Evolutionary conservation across 2,113 vertebrate species (phyloP).

Genomic region (Sapayoa aenigma): DNA sequence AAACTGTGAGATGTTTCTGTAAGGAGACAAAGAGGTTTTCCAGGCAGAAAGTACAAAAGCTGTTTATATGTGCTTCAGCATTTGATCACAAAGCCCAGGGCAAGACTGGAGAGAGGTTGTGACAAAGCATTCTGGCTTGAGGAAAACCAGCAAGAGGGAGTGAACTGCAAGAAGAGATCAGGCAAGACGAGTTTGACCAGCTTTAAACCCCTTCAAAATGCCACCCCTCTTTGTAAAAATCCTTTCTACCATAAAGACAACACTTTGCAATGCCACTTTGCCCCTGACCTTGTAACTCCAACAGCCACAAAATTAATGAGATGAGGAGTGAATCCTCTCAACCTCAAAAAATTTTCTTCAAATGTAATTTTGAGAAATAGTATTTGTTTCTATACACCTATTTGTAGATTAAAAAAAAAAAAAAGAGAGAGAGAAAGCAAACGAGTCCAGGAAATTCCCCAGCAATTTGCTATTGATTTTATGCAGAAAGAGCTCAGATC

Average conservation of each 20-base stretch:
- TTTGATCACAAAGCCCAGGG: slow-evolving; percentile 42
- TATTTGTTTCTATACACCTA: not conserved
- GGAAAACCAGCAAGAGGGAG: slow-evolving; percentile 12
- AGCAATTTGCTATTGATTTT: not conserved
- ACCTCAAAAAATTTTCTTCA: not conserved
- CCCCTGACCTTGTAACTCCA: not conserved
- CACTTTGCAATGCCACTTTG: not conserved
- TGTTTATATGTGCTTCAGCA: slow-evolving; percentile 3
- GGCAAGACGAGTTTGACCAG: not conserved
- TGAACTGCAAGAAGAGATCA: not conserved
- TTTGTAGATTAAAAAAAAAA: not conserved
- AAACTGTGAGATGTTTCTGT: slow-evolving; percentile 24
- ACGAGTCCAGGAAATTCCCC: not conserved
- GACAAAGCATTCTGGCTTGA: slow-evolving; percentile 20
- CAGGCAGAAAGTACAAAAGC: slow-evolving; percentile 52
- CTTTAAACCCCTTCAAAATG: not conserved
- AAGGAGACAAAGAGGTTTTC: slow-evolving; percentile 35
- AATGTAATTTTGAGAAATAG: not conserved
- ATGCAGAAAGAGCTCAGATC: not conserved
- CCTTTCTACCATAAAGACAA: not conserved
- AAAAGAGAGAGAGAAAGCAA: not conserved
- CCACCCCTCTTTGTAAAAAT: not conserved
- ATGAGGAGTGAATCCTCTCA: not conserved
- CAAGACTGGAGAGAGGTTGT: not conserved
- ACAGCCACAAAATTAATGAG: not conserved